Percentiles rank a stretch among this genome's conserved stretches.
phyloP scores from a whole-genome alignment of 1,140 invertebrate genomes.

The Amyelois transitella region DNA sequence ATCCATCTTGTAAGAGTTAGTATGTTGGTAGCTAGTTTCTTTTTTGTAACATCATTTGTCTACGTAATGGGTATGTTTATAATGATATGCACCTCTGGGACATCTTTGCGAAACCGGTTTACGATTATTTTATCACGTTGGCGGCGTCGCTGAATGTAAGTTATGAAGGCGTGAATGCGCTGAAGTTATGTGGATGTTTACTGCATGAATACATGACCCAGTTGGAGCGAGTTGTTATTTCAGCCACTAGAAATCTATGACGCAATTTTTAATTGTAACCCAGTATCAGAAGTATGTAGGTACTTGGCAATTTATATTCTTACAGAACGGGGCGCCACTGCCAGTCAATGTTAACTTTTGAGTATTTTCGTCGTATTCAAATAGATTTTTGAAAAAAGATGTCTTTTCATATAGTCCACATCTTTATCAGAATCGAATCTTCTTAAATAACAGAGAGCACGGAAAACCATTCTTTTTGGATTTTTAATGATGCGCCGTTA shows the following conservation, averaged over 20 bases:
- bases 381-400: too few species aligned
- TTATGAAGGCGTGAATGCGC: conserved; percentile 19
- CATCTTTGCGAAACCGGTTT: conserved; percentile 35
- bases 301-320: conserved; percentile 22
- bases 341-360: conserved; percentile 7
- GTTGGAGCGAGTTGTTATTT: conserved; percentile 44
- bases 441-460: too few species aligned
- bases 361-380: background rate
- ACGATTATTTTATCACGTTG: conserved; percentile 44
- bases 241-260: conserved; percentile 34
- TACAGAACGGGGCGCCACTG: conserved; percentile 6
- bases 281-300: conserved; percentile 20
- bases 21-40: background rate
- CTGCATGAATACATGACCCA: conserved; percentile 57
- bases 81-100: background rate
- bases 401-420: too few species aligned
- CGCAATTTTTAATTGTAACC: conserved; percentile 38
- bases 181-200: conserved; percentile 46
- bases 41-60: background rate
- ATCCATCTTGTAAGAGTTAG: too few species aligned
- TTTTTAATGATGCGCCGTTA: too few species aligned
- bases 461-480: too few species aligned
- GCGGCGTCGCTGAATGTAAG: conserved; percentile 18
- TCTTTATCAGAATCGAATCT: too few species aligned
- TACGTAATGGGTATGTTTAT: background rate